Evolutionary conservation across 2,797 vertebrate genomes (phyloP).

Genomic region (Euphonia xanthogaster): DNA sequence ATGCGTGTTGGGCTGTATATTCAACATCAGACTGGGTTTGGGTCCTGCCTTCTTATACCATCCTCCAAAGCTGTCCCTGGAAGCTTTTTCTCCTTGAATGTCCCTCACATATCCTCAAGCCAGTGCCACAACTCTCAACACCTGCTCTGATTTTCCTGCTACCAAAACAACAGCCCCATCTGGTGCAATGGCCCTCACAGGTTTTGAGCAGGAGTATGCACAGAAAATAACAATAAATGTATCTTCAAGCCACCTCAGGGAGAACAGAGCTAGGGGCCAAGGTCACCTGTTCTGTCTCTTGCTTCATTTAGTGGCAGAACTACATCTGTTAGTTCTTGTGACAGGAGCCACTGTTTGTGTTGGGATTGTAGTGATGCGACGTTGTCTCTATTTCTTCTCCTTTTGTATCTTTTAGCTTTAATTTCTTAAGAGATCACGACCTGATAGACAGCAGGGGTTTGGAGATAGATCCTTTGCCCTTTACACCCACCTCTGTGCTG

Average conservation of each 20-base stretch:
- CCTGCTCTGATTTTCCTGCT: background rate
- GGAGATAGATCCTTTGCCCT: background rate
- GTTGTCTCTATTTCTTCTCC: background rate
- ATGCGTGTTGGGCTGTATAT: rapidly evolving
- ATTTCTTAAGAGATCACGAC: background rate
- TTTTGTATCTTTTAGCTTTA: background rate
- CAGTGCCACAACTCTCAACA: background rate
- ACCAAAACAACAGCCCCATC: background rate
- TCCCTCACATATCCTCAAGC: background rate
- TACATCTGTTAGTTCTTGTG: background rate
- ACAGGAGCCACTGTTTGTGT: background rate
- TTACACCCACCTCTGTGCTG: background rate
- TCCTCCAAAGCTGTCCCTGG: background rate
- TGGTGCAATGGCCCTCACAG: rapidly evolving
- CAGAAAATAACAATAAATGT: background rate
- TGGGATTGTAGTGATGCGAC: background rate
- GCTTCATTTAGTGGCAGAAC: background rate
- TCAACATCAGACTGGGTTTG: background rate
- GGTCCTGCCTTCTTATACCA: background rate
- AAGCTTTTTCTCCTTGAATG: background rate
- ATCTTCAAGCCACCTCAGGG: background rate
- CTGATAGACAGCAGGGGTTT: background rate
- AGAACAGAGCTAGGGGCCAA: background rate
- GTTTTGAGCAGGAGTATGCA: background rate
- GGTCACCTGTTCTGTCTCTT: background rate